phyloP scores from a whole-genome alignment of 2,797 vertebrate genomes.

The Acipenser ruthenus region DNA sequence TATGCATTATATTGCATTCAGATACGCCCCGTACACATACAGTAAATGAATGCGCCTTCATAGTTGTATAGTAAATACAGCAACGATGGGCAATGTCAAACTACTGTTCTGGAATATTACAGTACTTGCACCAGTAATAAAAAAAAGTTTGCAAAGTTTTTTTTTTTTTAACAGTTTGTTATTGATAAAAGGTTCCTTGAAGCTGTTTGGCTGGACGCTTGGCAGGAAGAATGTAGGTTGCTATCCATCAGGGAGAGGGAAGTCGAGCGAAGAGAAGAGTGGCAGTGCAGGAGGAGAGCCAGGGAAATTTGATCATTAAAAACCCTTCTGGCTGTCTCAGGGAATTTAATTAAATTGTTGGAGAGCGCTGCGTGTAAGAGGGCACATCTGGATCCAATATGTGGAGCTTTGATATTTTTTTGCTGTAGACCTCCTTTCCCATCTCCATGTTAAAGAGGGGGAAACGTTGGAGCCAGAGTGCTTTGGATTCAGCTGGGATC shows the following conservation, averaged over 20 bases:
- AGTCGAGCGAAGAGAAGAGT: slow-evolving; percentile 28
- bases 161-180: too few species aligned
- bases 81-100: too few species aligned
- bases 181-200: too few species aligned
- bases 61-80: too few species aligned
- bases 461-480: slow-evolving; percentile 36
- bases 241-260: slow-evolving; percentile 56
- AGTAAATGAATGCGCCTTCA: too few species aligned
- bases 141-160: too few species aligned
- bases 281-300: slow-evolving; percentile 55
- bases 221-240: slow-evolving; percentile 44
- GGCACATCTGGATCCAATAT: slow-evolving; percentile 77
- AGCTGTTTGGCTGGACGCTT: slow-evolving; percentile 30
- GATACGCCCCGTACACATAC: too few species aligned
- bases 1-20: too few species aligned
- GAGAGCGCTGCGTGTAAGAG: slow-evolving; percentile 44
- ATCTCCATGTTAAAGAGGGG: slow-evolving; percentile 39
- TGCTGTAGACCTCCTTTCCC: slow-evolving; percentile 41
- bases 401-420: slow-evolving; percentile 56
- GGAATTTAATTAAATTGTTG: slow-evolving; percentile 78
- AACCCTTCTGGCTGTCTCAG: slow-evolving; percentile 69
- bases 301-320: slow-evolving; percentile 74
- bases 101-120: too few species aligned
- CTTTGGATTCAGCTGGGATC: slow-evolving; percentile 41
- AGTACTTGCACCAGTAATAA: too few species aligned